phyloP scores from a whole-genome alignment of 2,888 invertebrate species.

The Zaprionus obscuricornis region DNA sequence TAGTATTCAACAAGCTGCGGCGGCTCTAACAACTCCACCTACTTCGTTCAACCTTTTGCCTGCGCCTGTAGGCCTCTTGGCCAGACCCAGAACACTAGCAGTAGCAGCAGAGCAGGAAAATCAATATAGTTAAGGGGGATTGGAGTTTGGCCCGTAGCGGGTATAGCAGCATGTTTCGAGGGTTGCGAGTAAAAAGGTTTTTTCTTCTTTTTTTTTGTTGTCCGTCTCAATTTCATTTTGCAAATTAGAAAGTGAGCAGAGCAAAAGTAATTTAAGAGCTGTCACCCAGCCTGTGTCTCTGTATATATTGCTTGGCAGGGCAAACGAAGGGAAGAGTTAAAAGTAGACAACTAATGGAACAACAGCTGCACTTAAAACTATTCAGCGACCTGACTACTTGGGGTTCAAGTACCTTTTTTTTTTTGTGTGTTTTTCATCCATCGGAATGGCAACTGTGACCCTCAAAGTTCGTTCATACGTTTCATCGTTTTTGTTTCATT shows the following conservation, averaged over 20 bases:
- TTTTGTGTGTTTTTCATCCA: too few relatives aligned
- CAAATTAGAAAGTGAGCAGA: constrained; percentile 70
- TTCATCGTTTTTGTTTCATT: too few relatives aligned
- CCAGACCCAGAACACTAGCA: too few relatives aligned
- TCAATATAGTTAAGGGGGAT: constrained; percentile 38
- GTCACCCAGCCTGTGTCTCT: constrained; percentile 46
- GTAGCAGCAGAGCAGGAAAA: constrained; percentile 31
- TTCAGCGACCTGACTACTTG: constrained; percentile 14
- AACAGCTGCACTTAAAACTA: constrained; percentile 23
- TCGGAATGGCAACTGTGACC: constrained; percentile 31
- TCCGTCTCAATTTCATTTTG: constrained; percentile 57
- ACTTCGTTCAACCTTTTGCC: not conserved
- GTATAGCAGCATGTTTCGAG: too few relatives aligned
- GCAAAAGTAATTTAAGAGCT: constrained; percentile 56
- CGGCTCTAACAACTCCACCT: not conserved
- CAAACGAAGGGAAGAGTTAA: too few relatives aligned
- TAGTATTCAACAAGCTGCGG: constrained; percentile 50
- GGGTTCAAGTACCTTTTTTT: constrained; percentile 33
- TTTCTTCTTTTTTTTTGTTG: constrained; percentile 18
- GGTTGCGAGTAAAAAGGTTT: constrained; percentile 49
- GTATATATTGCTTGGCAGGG: too few relatives aligned
- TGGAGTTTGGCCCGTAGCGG: too few relatives aligned
- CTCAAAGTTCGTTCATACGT: too few relatives aligned
- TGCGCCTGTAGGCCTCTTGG: not conserved
- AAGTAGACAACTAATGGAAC: too few relatives aligned